Base-by-base conservation (phyloP, 2,888 invertebrate genomes). In the Limnephilus auricula region DNA sequence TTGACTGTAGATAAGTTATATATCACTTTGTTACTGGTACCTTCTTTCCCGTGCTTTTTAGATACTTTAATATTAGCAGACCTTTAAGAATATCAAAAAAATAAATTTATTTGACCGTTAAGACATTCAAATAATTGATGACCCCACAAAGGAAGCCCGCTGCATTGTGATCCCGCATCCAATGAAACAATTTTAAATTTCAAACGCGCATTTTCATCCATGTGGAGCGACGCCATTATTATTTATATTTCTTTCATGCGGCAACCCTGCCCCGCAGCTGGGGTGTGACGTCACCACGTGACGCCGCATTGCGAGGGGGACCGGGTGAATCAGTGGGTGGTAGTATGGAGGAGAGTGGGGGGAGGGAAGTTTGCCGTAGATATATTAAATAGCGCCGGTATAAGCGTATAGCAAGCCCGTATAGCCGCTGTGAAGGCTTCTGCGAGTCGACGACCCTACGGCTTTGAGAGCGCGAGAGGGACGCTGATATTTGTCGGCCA, bases 261-360 rank as follows among this genome's bases (percentile, higher is more conserved):
- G 87, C 91, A 92, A 87, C 90, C 90, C 87, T 91, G 90, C 79
- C 83, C 79, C 90, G 91, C 91, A 91, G 91, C 91, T 90, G 91
- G 87, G 80, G 31, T 78, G 88, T 92, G 91, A 92, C 91, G 91
- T 92, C 91, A 92, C 80, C 83, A 79, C 90, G 87, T 90, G 91
- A 92, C 91, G 90, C 91, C 90, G 91, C 91, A 92, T 86, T 90
- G 90, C 45, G 90, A 65, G 65, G 79, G 84, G 91, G 31, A 37
- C 80, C 65, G 65, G 86, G 79, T 80, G 80, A 78, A 12, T 18
- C 84, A 34, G 89, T 50, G 30, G 80, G 89, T 18, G 78, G 91
- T 18, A n/a, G n/a, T 50, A 45, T 18, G 91, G 25, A 9, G 13
- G 84, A 18, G n/a, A 45, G 82, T 32, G 65, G 37, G 34, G 79